phyloP scores from a whole-genome alignment of 2,797 vertebrate genomes.

The Fistularia tabacaria region DNA sequence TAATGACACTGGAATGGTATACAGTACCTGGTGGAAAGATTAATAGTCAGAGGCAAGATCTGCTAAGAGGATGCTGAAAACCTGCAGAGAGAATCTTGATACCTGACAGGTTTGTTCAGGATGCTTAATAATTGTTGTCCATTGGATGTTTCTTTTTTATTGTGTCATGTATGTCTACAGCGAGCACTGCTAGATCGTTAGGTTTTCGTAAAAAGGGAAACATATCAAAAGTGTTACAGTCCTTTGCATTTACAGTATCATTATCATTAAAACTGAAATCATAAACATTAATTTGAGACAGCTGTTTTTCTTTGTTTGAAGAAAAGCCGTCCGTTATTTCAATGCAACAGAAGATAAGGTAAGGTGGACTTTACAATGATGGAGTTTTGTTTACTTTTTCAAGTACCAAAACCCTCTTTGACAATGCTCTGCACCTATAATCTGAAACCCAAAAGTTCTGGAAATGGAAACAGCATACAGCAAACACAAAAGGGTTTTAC shows the following conservation, averaged over 20 bases:
- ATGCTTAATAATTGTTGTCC: conserved; percentile 28
- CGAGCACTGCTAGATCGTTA: conserved; percentile 42
- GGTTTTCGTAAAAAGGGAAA: conserved; percentile 40
- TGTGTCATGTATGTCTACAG: conserved; percentile 26
- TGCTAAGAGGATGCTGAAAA: conserved; percentile 9
- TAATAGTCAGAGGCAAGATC: conserved; percentile 24
- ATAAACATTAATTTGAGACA: too few relatives aligned
- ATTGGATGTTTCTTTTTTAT: conserved; percentile 42
- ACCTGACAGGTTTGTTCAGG: conserved; percentile 20
- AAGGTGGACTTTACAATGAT: too few relatives aligned
- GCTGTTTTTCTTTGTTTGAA: too few relatives aligned
- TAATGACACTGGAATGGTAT: conserved; percentile 10
- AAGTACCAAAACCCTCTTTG: too few relatives aligned
- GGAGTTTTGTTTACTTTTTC: too few relatives aligned
- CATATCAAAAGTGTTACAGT: conserved; percentile 35
- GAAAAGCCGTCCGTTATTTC: too few relatives aligned
- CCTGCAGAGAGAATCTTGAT: conserved; percentile 6
- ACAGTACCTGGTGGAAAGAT: conserved; percentile 12
- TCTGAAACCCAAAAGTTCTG: not conserved
- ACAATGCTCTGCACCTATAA: not conserved
- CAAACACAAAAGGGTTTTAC: not conserved
- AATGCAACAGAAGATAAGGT: too few relatives aligned
- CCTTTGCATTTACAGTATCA: conserved; percentile 51
- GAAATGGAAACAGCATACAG: not conserved
- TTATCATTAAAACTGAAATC: conserved; percentile 59